These are phyloP conservation scores for Drosophila takahashii DNA, from an alignment of 1,140 invertebrate species.

Conservation along the genomic window DNA sequence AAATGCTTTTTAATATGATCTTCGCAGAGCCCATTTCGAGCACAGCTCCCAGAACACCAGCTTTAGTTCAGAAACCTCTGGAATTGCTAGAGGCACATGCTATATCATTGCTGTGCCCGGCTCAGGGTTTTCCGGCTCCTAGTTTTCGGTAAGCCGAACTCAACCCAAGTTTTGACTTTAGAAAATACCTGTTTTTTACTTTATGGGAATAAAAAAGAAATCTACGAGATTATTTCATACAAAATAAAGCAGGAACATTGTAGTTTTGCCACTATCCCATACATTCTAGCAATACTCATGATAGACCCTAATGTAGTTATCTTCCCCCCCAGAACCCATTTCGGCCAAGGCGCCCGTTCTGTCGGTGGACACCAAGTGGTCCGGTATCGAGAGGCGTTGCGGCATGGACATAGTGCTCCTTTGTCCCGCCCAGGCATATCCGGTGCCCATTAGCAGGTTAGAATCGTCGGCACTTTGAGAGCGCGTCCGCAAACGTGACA, in stretches of 20 bases:
- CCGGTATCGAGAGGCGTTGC: slow-evolving; percentile 76
- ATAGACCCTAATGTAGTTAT: not conserved
- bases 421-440: slow-evolving; percentile 89
- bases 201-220: no score
- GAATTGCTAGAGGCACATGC: slow-evolving; percentile 72
- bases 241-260: not conserved
- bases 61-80: slow-evolving; percentile 61
- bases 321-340: slow-evolving; percentile 87
- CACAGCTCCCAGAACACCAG: slow-evolving; percentile 85
- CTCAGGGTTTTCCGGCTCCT: slow-evolving; percentile 89
- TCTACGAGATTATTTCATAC: no score
- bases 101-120: slow-evolving; percentile 87
- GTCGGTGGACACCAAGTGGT: slow-evolving; percentile 87
- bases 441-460: slow-evolving; percentile 89
- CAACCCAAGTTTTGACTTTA: no score
- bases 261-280: not conserved
- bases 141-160: slow-evolving; percentile 54
- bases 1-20: slow-evolving; percentile 16
- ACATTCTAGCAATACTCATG: not conserved
- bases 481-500: slow-evolving; percentile 26
- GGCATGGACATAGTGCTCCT: slow-evolving; percentile 86
- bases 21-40: slow-evolving; percentile 87
- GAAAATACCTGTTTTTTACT: no score
- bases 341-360: slow-evolving; percentile 85
- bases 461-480: slow-evolving; percentile 2